These are phyloP conservation scores for Pelmatolapia mariae DNA, from an alignment of 2,113 vertebrate genomes.

Conservation along the genomic window DNA sequence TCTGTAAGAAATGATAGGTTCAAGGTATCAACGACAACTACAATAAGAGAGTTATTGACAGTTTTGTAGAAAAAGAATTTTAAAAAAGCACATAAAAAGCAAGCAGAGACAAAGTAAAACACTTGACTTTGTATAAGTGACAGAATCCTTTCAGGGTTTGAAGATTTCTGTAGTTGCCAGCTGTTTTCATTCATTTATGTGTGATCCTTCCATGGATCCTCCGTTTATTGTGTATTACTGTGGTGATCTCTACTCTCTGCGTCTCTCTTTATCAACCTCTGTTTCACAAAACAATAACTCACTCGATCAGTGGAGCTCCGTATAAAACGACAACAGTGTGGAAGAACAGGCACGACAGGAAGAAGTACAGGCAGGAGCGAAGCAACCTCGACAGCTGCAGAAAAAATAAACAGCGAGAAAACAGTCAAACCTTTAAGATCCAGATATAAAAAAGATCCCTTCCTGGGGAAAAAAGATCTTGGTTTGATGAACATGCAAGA, in stretches of 20 bases:
- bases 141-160: neutral
- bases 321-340: conserved; percentile 91
- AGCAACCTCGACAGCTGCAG: conserved; percentile 82
- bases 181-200: neutral
- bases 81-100: neutral
- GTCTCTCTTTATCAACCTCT: neutral
- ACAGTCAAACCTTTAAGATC: neutral
- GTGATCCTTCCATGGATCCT: neutral
- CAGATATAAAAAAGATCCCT: neutral
- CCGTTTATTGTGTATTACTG: neutral
- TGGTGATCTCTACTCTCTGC: neutral
- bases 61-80: neutral
- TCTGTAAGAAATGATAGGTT: conserved; percentile 55
- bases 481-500: neutral
- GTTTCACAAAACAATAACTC: conserved; percentile 61
- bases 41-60: neutral
- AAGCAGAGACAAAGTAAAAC: neutral
- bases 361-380: conserved; percentile 88
- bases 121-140: neutral
- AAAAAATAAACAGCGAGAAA: neutral
- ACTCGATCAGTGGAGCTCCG: conserved; percentile 93
- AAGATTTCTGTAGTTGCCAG: neutral
- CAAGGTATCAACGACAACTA: rapidly evolving
- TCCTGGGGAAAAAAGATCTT: rapidly evolving
- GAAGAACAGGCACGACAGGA: conserved; percentile 87